Conservation (phyloP, 2,113 vertebrate genomes). For the Donacobius atricapilla region DNA sequence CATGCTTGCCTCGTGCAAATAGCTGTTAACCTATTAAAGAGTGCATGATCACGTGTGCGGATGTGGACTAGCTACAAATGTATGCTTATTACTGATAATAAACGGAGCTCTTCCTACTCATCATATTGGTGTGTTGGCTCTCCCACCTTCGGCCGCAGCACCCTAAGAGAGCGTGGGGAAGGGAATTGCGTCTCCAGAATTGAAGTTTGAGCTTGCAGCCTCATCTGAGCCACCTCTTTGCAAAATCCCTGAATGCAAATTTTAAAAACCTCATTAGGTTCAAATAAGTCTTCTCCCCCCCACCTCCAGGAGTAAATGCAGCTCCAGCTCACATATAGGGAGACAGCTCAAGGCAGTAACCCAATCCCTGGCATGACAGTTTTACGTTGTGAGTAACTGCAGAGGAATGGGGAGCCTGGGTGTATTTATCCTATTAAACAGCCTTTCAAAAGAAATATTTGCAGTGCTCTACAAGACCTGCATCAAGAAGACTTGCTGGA, state of each 20-base stretch:
- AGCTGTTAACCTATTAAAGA: too few species aligned
- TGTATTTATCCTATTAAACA: slow-evolving; percentile 74
- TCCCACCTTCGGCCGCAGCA: too few species aligned
- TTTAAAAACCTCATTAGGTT: neutral
- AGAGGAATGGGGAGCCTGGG: slow-evolving; percentile 73
- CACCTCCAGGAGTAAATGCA: neutral
- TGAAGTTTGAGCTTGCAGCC: neutral
- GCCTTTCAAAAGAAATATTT: slow-evolving; percentile 36
- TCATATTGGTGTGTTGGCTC: too few species aligned
- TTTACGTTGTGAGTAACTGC: slow-evolving; percentile 73
- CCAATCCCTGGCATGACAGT: slow-evolving; percentile 60
- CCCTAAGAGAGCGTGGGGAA: neutral
- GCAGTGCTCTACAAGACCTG: neutral
- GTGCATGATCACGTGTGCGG: too few species aligned
- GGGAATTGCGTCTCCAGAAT: neutral
- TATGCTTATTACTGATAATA: too few species aligned
- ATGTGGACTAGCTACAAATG: too few species aligned
- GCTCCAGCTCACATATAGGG: neutral
- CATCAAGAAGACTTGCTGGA: neutral
- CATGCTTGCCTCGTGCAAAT: too few species aligned
- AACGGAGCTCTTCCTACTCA: too few species aligned
- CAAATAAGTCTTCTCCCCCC: neutral
- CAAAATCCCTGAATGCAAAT: neutral
- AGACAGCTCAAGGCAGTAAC: slow-evolving; percentile 62
- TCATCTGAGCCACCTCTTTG: neutral